phyloP scores from a whole-genome alignment of 2,113 vertebrate species.

The Pachyramphus minor region DNA sequence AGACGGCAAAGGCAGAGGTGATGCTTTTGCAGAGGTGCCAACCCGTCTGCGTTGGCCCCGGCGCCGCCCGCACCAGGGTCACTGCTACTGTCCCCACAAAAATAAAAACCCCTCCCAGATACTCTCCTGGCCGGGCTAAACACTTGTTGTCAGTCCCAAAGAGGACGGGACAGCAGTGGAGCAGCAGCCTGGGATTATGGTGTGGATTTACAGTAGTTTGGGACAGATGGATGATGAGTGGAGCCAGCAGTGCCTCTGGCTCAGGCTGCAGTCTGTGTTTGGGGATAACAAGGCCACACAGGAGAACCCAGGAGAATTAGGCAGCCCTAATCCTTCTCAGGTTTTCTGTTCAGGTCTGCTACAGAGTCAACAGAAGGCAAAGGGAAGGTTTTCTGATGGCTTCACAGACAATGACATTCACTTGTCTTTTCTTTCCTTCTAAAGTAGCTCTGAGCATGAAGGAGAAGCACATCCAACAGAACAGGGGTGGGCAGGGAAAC shows the following conservation, averaged over 20 bases:
- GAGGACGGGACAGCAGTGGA: not conserved
- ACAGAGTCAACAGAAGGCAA: not conserved
- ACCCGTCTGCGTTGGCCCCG: not conserved
- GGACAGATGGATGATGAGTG: not conserved
- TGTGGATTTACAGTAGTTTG: not conserved
- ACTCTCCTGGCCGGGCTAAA: not conserved
- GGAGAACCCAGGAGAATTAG: not conserved
- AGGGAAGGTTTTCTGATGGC: not conserved
- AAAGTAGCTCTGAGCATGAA: not conserved
- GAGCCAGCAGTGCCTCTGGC: not conserved
- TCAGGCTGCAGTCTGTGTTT: not conserved
- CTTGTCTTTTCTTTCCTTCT: not conserved
- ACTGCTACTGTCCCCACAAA: not conserved
- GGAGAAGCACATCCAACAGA: not conserved
- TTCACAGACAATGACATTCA: not conserved
- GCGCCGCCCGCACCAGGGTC: accelerated
- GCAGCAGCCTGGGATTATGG: not conserved
- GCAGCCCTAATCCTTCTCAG: not conserved
- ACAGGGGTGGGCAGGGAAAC: not conserved
- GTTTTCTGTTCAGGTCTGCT: not conserved
- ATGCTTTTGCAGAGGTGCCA: slow-evolving; percentile 46
- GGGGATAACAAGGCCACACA: not conserved
- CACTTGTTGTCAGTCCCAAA: not conserved
- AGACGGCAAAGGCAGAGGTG: slow-evolving; percentile 49
- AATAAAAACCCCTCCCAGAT: not conserved